A percentile compares a stretch with the other conserved stretches of the same genome.
These are phyloP conservation scores for Cephus runcator DNA, from an alignment of 2,888 invertebrate species.

Conservation along the genomic window DNA sequence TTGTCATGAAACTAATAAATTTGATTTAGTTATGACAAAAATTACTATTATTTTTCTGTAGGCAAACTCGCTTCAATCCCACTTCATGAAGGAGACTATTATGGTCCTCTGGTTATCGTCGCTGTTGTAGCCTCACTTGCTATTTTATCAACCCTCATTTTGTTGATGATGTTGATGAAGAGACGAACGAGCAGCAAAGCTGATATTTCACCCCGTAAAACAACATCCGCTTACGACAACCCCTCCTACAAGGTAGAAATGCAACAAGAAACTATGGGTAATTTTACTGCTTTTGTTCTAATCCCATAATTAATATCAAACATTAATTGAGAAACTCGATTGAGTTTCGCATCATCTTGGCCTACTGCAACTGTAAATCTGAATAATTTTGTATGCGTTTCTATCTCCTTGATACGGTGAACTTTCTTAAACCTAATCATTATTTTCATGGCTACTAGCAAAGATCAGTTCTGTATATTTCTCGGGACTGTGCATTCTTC, in stretches of 20 bases:
- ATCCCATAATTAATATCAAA: not conserved
- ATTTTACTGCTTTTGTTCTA: slow-evolving; percentile 43
- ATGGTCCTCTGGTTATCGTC: slow-evolving; percentile 88
- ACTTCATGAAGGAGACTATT: slow-evolving; percentile 79
- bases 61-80: slow-evolving; percentile 70
- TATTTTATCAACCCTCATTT: slow-evolving; percentile 82
- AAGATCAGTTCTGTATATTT: not conserved
- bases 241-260: slow-evolving; percentile 94
- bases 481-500: not conserved
- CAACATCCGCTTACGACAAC: slow-evolving; percentile 91
- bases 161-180: slow-evolving; percentile 82
- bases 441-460: not conserved
- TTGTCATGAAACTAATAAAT: not conserved
- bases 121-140: slow-evolving; percentile 89
- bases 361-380: too few species aligned
- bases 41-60: slow-evolving; percentile 35
- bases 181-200: slow-evolving; percentile 75
- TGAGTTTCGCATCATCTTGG: not conserved
- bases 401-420: not conserved
- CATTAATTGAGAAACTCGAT: not conserved
- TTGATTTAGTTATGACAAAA: not conserved
- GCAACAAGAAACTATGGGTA: slow-evolving; percentile 93
- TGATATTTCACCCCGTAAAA: slow-evolving; percentile 85
- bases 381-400: too few species aligned
- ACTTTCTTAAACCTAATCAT: not conserved